Base-by-base conservation (phyloP, 2,113 vertebrate genomes). In the Oceanodroma tethys region DNA sequence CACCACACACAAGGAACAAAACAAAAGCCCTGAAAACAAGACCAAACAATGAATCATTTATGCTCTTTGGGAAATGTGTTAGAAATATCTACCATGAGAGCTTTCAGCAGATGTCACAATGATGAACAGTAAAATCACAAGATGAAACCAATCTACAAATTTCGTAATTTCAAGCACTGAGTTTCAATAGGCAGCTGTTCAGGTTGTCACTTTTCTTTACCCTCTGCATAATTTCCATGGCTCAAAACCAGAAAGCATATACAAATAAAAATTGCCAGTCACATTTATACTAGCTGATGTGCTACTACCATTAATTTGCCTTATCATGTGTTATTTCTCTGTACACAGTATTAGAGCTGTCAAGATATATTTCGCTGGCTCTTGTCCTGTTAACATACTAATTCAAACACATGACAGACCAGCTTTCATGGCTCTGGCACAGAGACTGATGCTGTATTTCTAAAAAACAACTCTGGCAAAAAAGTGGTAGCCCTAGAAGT, bases 231-330 rank as follows among this genome's bases (percentile, higher is more conserved):
- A 94, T 88, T 93, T 93, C 40, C 63, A 27, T 40, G 26, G 59
- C 81, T 93, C 19, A 93, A 89, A 94, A 74, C 26, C 47, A 95
- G 56, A 95, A 94, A 85, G 42, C 34, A 79, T 36, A 94, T 40
- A 93, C 66, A 93, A 95, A 81, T 92, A 80, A 92, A 90, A 96
- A 58, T n/a, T 93, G 38, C 36, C 74, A 86, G 72, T 87, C 85
- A 81, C 62, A 92, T 94, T 98, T 94, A 74, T 50, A 52, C 58
- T 74, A 58, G n/a, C 52, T 94, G 87, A 95, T 93, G 52, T 81
- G 70, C 71, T 79, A 93, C 89, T 56, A 89, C 55, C 70, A 81
- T 92, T 91, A 90, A 92, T 97, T 97, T 95, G 89, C 91, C 82
- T 95, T 93, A 96, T 95, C 80, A 40, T 36, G 40, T 34, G 80